A percentile compares a stretch with the other conserved stretches of the same genome.
Conservation (phyloP, 53 echinoderm and acorn worm genomes). For the Patiria pectinifera region DNA sequence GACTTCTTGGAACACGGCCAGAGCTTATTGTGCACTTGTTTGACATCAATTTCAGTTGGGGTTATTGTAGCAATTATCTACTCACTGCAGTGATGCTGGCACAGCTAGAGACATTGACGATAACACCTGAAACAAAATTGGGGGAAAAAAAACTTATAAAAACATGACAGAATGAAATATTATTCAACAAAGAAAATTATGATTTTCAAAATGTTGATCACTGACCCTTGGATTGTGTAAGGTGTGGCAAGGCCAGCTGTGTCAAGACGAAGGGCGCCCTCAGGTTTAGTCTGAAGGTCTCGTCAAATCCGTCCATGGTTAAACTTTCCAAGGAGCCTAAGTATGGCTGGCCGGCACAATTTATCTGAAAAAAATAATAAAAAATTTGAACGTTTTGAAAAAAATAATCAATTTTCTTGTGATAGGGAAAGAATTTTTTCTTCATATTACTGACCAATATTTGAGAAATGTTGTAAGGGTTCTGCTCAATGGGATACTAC, state of each 20-base stretch:
- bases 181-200: neutral
- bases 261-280: slow-evolving; percentile 50
- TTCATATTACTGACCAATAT: neutral
- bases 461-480: too few species aligned
- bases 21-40: neutral
- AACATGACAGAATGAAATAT: neutral
- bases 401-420: neutral
- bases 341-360: slow-evolving; percentile 33
- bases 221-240: slow-evolving; percentile 26
- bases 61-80: neutral
- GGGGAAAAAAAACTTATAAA: neutral
- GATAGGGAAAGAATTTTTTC: neutral
- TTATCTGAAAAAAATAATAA: neutral
- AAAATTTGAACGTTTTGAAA: neutral
- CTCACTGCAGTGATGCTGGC: slow-evolving; percentile 23
- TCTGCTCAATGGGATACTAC: too few species aligned
- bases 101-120: slow-evolving; percentile 52
- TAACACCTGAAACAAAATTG: neutral
- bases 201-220: neutral
- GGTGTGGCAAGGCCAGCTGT: slow-evolving; percentile 33
- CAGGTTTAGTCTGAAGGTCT: slow-evolving; percentile 22
- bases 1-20: too few species aligned
- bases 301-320: slow-evolving; percentile 24
- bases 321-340: slow-evolving; percentile 9
- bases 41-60: neutral